Evolutionary conservation across 2,888 invertebrate genomes (phyloP).

Genomic region (Galeopsomyia nigrocyanea): DNA sequence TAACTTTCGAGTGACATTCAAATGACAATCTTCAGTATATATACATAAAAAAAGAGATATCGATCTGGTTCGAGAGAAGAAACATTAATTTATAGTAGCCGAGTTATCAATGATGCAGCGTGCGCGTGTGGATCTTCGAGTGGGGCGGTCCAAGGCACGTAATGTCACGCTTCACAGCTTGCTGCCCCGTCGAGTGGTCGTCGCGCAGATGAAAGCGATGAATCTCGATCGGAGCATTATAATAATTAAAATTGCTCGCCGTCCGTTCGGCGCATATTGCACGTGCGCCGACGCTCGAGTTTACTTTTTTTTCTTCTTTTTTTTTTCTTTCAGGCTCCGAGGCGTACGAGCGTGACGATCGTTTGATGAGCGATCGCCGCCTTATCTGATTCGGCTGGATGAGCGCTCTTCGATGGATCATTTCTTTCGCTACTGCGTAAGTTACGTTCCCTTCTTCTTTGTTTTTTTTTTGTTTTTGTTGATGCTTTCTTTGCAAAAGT

Average conservation of each 20-base stretch:
- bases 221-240: slow-evolving; percentile 46
- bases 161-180: slow-evolving; percentile 42
- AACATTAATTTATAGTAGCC: too few species aligned
- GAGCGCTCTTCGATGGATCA: too few species aligned
- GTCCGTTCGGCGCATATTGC: slow-evolving; percentile 13
- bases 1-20: too few species aligned
- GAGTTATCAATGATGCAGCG: too few species aligned
- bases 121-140: too few species aligned
- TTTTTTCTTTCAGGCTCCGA: slow-evolving; percentile 9
- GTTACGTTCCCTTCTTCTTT: too few species aligned
- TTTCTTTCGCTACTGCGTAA: too few species aligned
- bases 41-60: too few species aligned
- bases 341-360: slow-evolving; percentile 45
- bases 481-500: too few species aligned
- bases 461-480: too few species aligned
- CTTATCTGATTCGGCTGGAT: slow-evolving; percentile 19
- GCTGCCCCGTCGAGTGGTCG: slow-evolving; percentile 25
- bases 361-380: slow-evolving; percentile 37
- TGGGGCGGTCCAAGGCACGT: neutral
- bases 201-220: slow-evolving; percentile 39
- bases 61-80: too few species aligned
- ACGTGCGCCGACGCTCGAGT: slow-evolving; percentile 1
- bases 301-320: slow-evolving; percentile 16
- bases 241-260: slow-evolving; percentile 46
- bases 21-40: too few species aligned